Evolutionary conservation across 2,113 vertebrate genomes (phyloP).

Genomic region (Numenius arquata): DNA sequence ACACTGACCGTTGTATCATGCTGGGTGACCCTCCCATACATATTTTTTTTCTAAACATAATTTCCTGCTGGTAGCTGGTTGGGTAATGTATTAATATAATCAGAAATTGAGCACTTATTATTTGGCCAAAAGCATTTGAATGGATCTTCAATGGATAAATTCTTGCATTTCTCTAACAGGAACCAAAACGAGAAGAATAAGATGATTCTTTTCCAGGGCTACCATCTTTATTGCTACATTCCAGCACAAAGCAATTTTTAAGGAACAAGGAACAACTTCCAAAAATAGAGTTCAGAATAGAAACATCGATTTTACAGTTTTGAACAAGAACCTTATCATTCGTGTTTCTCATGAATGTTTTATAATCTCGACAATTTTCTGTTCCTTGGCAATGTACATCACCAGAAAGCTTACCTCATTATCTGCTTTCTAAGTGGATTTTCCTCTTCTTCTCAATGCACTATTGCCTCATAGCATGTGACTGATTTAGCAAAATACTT

Average conservation of each 20-base stretch:
- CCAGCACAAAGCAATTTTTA: neutral
- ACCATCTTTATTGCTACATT: neutral
- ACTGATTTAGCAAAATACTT: neutral
- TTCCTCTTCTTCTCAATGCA: neutral
- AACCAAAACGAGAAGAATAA: neutral
- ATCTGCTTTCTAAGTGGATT: conserved; percentile 17
- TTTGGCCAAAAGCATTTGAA: neutral
- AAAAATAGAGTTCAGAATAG: neutral
- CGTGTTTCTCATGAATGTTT: neutral
- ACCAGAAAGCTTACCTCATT: neutral
- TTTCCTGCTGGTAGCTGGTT: neutral
- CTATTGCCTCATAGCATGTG: neutral
- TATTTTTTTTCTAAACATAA: neutral
- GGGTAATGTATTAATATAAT: neutral
- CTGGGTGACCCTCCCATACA: neutral
- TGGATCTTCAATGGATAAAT: neutral
- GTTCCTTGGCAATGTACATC: neutral
- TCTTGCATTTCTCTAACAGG: neutral
- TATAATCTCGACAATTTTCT: neutral
- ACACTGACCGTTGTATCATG: fast-evolving
- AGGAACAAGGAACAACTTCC: neutral
- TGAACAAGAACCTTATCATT: neutral
- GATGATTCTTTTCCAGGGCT: neutral
- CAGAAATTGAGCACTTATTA: neutral
- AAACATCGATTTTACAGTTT: conserved; percentile 14